Evolutionary conservation across 2,113 vertebrate genomes (phyloP).

Genomic region (Petaurus breviceps): DNA sequence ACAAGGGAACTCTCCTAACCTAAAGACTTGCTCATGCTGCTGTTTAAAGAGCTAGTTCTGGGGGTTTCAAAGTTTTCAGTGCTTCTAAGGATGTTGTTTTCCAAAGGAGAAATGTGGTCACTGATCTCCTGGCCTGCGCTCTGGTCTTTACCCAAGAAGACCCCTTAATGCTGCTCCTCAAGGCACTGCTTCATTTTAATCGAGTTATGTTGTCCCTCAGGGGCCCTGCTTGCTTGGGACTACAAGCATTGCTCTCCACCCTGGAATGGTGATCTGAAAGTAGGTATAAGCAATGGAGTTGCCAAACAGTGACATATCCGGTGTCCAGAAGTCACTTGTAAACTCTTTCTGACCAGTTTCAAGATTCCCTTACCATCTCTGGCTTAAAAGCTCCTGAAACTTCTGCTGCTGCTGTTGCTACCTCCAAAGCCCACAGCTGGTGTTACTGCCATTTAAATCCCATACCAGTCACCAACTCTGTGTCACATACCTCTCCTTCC

Average conservation of each 20-base stretch:
- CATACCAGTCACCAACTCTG: background rate
- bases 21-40: background rate
- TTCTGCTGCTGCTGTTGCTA: background rate
- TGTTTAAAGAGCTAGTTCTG: background rate
- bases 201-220: background rate
- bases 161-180: background rate
- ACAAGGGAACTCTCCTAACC: background rate
- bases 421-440: no score
- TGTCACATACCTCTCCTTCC: background rate
- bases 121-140: background rate
- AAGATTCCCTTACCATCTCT: background rate
- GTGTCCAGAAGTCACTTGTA: background rate
- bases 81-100: background rate
- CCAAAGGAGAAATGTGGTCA: background rate
- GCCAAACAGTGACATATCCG: background rate
- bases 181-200: background rate
- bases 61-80: background rate
- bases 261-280: background rate
- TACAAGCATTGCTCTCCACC: background rate
- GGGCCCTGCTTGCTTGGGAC: background rate
- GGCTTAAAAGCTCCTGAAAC: background rate
- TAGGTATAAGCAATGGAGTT: background rate
- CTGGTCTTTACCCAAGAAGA: background rate
- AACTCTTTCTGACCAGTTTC: background rate
- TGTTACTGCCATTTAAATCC: no score